Evolutionary conservation across 1,140 invertebrate species (phyloP), one percentile per base, ranked within the genome.

Genomic region (Adoxophyes honmai): DNA sequence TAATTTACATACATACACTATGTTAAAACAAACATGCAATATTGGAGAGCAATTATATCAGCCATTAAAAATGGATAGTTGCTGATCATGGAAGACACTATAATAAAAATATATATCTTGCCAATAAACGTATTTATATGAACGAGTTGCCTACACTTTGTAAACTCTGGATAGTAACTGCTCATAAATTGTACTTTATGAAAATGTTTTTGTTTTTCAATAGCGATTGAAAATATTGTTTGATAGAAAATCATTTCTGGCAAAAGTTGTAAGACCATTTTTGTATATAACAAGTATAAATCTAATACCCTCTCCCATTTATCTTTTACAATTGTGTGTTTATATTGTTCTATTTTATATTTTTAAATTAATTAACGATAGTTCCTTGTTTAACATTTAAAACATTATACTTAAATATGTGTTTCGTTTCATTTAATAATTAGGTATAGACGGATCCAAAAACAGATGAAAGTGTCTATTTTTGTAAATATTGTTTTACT

Each of bases 401-500:
- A 62, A 66, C n/a, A n/a, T n/a, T n/a, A n/a, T n/a, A 48, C 66
- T 48, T 53, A 61, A 70, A 70, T 74, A 28, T 59, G 58, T 78
- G 73, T 74, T 64, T 67, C 61, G 60, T 72, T 73, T 68, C 67
- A 48, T 42, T 53, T 58, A 62, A 78, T 72, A 64, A 64, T 71
- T 81, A 76, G 70, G 70, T 65, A 58, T 82, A 83, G 73, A 67
- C 62, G 63, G 70, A 79, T 80, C 75, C 75, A 81, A 81, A 78
- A 72, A 76, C 70, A 78, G 65, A 81, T 67, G 62, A 74, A 76
- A 79, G 72, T 81, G 82, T 80, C 81, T 86, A 88, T 85, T 88
- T 86, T 88, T 88, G 85, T 88, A 88, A 88, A 88, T 88, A 88
- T 78, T 64, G 59, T 83, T 81, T 86, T 81, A 86, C 81, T 81